phyloP scores from a whole-genome alignment of 2,797 vertebrate genomes.

The Neosilurus hyrtlii region DNA sequence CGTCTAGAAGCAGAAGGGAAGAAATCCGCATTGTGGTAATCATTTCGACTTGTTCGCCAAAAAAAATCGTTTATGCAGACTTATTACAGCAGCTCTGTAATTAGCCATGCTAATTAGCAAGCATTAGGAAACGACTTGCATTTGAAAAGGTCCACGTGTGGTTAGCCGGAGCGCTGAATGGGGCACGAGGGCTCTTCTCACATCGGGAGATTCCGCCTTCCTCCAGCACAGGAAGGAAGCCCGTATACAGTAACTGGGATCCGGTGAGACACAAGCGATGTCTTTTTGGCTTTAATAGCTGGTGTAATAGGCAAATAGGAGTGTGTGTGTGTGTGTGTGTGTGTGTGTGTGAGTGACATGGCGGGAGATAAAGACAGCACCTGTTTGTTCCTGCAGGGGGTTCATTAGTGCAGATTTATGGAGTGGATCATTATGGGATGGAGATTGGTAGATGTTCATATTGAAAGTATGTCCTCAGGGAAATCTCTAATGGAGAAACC shows the following conservation, averaged over 20 bases:
- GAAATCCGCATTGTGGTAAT: slow-evolving; percentile 71
- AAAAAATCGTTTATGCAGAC: slow-evolving; percentile 65
- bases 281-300: slow-evolving; percentile 43
- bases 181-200: slow-evolving; percentile 9
- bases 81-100: slow-evolving; percentile 72
- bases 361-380: slow-evolving; percentile 50
- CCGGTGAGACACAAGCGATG: slow-evolving; percentile 2
- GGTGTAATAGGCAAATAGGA: slow-evolving; percentile 60
- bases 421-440: slow-evolving; percentile 65
- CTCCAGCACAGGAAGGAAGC: slow-evolving; percentile 15
- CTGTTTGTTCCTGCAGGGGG: slow-evolving; percentile 59
- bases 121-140: slow-evolving; percentile 65
- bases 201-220: background rate
- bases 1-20: slow-evolving; percentile 59
- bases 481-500: slow-evolving; percentile 61
- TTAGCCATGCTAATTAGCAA: slow-evolving; percentile 75
- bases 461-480: slow-evolving; percentile 58
- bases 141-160: slow-evolving; percentile 39
- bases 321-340: slow-evolving; percentile 55
- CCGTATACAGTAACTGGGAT: slow-evolving; percentile 4
- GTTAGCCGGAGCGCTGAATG: slow-evolving; percentile 16
- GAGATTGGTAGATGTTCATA: slow-evolving; percentile 65
- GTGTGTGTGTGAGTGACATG: slow-evolving; percentile 16
- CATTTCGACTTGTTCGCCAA: slow-evolving; percentile 71
- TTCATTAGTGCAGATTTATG: slow-evolving; percentile 63